phyloP scores from a whole-genome alignment of 2,797 vertebrate genomes.

The Anguilla obscura region DNA sequence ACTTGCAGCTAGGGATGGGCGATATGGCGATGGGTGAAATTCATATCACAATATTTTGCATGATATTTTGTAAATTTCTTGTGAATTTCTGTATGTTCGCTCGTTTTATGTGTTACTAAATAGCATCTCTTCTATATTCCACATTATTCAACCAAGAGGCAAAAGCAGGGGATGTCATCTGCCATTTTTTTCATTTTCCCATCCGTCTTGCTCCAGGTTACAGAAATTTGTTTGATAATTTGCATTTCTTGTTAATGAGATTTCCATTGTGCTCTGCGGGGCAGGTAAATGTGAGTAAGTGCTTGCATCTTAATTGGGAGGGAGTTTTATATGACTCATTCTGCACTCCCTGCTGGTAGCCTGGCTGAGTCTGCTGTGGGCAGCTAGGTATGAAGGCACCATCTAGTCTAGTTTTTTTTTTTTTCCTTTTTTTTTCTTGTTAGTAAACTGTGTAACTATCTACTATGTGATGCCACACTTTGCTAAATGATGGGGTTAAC shows the following conservation, averaged over 20 bases:
- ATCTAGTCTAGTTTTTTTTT: slow-evolving; percentile 60
- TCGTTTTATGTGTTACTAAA: not conserved
- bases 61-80: not conserved
- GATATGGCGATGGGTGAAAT: too few relatives aligned
- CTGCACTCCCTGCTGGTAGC: slow-evolving; percentile 42
- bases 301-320: not conserved
- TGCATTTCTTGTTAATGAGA: slow-evolving; percentile 47
- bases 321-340: slow-evolving; percentile 37
- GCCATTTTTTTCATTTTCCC: not conserved
- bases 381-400: slow-evolving; percentile 72
- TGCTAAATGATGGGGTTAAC: too few relatives aligned
- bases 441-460: too few relatives aligned
- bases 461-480: too few relatives aligned
- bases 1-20: too few relatives aligned
- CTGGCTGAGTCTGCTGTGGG: slow-evolving; percentile 35
- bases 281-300: not conserved
- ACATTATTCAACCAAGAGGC: not conserved
- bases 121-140: not conserved
- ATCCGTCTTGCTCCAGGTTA: not conserved
- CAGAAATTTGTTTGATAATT: not conserved
- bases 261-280: slow-evolving; percentile 54
- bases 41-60: too few relatives aligned
- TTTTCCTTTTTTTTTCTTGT: slow-evolving; percentile 41
- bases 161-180: not conserved
- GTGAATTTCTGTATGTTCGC: not conserved